These are phyloP conservation scores for Oxyura jamaicensis DNA, from an alignment of 2,113 vertebrate genomes.

Conservation along the genomic window DNA sequence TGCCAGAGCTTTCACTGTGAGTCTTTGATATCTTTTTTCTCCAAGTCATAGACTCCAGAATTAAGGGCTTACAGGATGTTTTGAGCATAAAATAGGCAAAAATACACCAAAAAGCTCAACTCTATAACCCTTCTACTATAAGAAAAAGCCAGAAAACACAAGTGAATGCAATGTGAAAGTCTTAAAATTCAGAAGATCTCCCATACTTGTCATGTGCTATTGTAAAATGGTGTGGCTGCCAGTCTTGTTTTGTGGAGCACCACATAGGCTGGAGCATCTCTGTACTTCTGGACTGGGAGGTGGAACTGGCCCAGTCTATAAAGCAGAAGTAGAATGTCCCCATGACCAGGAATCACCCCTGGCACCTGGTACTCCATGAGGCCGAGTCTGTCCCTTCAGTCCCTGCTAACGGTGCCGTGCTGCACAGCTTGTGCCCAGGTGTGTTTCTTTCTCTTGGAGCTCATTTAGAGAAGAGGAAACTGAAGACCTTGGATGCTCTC, in stretches of 20 bases:
- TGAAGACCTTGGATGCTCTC: neutral
- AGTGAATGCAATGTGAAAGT: neutral
- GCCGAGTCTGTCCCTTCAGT: neutral
- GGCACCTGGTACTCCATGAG: neutral
- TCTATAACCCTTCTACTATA: neutral
- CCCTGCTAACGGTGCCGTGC: neutral
- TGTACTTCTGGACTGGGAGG: neutral
- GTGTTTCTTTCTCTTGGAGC: neutral
- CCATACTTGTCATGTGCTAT: neutral
- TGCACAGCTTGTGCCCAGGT: neutral
- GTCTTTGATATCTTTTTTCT: slow-evolving; percentile 18
- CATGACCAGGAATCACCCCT: neutral
- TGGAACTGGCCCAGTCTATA: neutral
- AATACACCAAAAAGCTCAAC: neutral
- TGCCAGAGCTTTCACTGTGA: neutral
- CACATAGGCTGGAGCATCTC: neutral
- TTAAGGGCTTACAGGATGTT: neutral
- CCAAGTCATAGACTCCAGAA: neutral
- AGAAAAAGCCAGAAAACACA: neutral
- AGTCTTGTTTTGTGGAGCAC: neutral
- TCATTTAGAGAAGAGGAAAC: neutral
- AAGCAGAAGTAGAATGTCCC: neutral
- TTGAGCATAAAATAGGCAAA: neutral
- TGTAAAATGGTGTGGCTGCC: neutral
- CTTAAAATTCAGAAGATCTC: neutral